Conservation (phyloP, 2,888 invertebrate genomes). For the Cheilosia urbana region DNA sequence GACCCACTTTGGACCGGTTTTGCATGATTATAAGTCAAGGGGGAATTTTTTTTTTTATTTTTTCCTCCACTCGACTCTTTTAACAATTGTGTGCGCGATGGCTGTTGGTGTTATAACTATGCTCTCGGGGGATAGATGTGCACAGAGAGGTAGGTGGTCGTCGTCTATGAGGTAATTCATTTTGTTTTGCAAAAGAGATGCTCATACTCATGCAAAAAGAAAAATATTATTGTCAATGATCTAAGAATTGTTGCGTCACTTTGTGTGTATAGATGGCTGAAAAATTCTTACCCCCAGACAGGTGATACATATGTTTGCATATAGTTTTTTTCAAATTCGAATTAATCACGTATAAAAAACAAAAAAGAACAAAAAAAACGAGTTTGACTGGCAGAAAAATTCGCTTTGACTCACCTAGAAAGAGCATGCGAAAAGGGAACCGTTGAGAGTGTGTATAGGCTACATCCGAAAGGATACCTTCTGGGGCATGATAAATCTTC, state of each 20-base stretch:
- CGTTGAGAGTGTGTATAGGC: neutral
- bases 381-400: too few relatives aligned
- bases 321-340: too few relatives aligned
- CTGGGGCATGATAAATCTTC: constrained; percentile 16
- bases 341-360: too few relatives aligned
- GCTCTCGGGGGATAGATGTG: constrained; percentile 41
- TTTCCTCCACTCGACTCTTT: constrained; percentile 42
- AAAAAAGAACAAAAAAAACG: too few relatives aligned
- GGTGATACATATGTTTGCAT: too few relatives aligned
- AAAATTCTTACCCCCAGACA: too few relatives aligned
- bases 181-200: constrained; percentile 33
- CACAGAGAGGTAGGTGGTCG: constrained; percentile 19
- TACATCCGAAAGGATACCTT: neutral
- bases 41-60: constrained; percentile 36
- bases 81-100: constrained; percentile 44
- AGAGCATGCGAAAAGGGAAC: neutral
- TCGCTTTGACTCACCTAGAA: too few relatives aligned
- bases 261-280: neutral
- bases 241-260: constrained; percentile 68
- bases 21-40: constrained; percentile 73
- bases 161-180: constrained; percentile 64
- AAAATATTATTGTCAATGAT: constrained; percentile 53
- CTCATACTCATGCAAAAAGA: constrained; percentile 29
- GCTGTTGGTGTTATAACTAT: constrained; percentile 53
- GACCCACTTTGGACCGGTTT: constrained; percentile 75